Percentiles rank a stretch among this genome's conserved stretches.
Evolutionary conservation across 2,113 vertebrate genomes (phyloP).

Genomic region (Steatornis caripensis): DNA sequence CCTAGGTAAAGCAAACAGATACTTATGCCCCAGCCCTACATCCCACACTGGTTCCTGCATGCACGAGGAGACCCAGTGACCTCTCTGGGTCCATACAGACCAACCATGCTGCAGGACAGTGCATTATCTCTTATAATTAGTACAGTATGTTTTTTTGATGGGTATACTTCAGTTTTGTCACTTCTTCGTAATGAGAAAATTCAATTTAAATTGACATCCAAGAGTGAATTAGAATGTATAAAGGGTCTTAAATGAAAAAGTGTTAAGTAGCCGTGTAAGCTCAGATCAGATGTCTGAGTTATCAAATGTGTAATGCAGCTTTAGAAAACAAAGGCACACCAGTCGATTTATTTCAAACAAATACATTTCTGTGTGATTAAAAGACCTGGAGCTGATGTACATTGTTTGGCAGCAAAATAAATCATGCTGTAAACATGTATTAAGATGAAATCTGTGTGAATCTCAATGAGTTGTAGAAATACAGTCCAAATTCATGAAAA

Average conservation of each 20-base stretch:
- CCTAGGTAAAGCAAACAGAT: neutral
- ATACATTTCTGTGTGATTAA: neutral
- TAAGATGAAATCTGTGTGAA: neutral
- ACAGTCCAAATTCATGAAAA: neutral
- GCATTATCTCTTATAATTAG: neutral
- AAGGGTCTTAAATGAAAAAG: neutral
- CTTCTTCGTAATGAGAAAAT: neutral
- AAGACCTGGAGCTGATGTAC: neutral
- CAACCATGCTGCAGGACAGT: neutral
- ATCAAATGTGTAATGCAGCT: neutral
- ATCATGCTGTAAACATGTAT: neutral
- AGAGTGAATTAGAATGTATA: neutral
- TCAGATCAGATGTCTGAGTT: neutral
- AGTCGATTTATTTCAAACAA: neutral
- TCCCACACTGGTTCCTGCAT: neutral
- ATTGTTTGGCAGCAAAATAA: neutral
- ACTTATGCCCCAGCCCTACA: neutral
- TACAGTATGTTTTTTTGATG: neutral
- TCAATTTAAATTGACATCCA: neutral
- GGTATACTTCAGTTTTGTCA: neutral
- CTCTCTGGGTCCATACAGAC: neutral
- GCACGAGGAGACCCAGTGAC: neutral
- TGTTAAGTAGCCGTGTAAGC: neutral
- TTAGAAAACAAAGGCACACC: neutral
- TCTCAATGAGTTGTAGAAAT: neutral